Base-by-base conservation (phyloP, 2,888 invertebrate genomes). In the Chironomus tentans region DNA sequence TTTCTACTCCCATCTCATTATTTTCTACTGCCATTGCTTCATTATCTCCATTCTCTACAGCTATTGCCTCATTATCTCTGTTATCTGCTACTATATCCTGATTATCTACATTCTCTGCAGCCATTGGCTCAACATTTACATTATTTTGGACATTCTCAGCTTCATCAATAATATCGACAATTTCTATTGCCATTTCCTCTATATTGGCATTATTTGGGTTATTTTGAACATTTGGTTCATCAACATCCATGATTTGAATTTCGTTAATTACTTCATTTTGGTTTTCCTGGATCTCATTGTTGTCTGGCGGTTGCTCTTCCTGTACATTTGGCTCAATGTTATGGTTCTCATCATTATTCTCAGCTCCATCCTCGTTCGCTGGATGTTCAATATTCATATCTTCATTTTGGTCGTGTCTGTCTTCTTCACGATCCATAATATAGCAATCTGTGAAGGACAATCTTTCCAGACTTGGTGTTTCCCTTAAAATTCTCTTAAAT, bases 381-480 rank as follows among this genome's bases (percentile, higher is more conserved):
- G 10, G 10, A 38, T 38, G 38, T 10, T 38, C 38, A 38, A 38
- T 10, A 38, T 38, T 38, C 38, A 38, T 38, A 2, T 38, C 38
- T 38, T 38, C 38, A 10, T 38, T 7, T 1, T 38, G 38, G 1
- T 12, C 50, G 56, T 71, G 24, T 5, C n/a, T 46, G 2, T 61
- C 73, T 18, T 12, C 38, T 46, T 73, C 65, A 7, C 56, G 56
- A 7, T 56, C 56, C n/a, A 74, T n/a, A 15, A 74, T 48, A 47
- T 65, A 74, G 50, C 74, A 74, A 48, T 74, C 62, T 6, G 22
- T 28, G 6, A 74, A 65, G 1, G n/a, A 22, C 1, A 74, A 47
- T 15, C 24, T 65, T 24, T 74, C 74, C 0, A 74, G 47, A 65
- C 48, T 74, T 24, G 74, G 74, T 22, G 74, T 74, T 2, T 46